phyloP scores from a whole-genome alignment of 2,888 invertebrate genomes.

The Protodeltote pygarga region DNA sequence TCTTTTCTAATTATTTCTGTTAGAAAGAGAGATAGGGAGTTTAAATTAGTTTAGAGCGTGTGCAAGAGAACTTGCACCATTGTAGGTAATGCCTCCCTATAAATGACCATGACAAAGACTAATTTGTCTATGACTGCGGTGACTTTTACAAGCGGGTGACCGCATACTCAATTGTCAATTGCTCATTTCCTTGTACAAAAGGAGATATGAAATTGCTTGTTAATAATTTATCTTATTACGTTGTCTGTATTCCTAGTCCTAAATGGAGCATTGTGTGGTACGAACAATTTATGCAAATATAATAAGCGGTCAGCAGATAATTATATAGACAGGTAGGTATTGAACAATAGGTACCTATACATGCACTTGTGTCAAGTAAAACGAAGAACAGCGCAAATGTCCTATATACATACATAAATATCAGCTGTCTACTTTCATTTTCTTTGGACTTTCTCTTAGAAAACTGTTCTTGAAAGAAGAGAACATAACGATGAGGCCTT shows the following conservation, averaged over 20 bases:
- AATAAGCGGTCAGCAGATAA: neutral
- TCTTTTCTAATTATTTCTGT: too few relatives aligned
- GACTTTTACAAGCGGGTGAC: too few relatives aligned
- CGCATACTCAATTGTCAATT: too few relatives aligned
- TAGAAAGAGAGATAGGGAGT: too few relatives aligned
- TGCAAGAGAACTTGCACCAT: too few relatives aligned
- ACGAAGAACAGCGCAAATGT: slow-evolving; percentile 20
- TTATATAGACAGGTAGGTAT: neutral
- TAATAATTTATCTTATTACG: neutral
- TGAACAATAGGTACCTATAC: slow-evolving; percentile 1
- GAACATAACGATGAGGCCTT: neutral
- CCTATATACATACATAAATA: slow-evolving; percentile 40
- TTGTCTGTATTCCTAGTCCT: too few relatives aligned
- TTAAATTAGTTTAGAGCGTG: too few relatives aligned
- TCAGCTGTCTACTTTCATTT: slow-evolving; percentile 48
- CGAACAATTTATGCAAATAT: neutral
- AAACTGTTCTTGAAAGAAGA: slow-evolving; percentile 27
- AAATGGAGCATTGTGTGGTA: slow-evolving; percentile 10
- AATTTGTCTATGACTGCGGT: too few relatives aligned
- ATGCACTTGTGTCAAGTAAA: slow-evolving; percentile 15
- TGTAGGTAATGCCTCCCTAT: too few relatives aligned
- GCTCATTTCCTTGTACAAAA: too few relatives aligned
- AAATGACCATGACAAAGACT: too few relatives aligned
- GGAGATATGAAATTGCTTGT: neutral
- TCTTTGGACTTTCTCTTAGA: slow-evolving; percentile 57